Conservation (phyloP, 2,888 invertebrate species). For the Archips xylosteana region DNA sequence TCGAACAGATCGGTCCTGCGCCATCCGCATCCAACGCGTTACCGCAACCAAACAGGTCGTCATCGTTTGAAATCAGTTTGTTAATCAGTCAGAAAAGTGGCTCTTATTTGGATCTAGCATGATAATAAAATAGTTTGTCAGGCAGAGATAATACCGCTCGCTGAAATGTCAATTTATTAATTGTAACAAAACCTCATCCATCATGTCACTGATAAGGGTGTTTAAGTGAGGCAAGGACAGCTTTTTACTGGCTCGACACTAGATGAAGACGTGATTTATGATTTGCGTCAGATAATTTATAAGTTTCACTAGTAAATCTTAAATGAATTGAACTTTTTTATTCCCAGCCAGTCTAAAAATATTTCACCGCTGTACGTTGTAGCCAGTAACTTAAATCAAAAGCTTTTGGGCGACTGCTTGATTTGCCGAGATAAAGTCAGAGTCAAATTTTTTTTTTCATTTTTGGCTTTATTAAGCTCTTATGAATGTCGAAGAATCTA, state of each 20-base stretch:
- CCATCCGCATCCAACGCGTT: too few species aligned
- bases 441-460: too few species aligned
- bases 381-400: not conserved
- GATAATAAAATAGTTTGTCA: not conserved
- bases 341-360: not conserved
- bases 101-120: not conserved
- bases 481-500: too few species aligned
- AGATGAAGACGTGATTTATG: constrained; percentile 18
- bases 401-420: not conserved
- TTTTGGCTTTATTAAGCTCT: too few species aligned
- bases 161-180: constrained; percentile 6
- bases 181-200: constrained; percentile 10
- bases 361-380: not conserved
- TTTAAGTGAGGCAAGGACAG: constrained; percentile 16
- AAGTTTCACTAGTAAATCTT: not conserved
- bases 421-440: not conserved
- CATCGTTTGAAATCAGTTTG: too few species aligned
- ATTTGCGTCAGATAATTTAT: not conserved
- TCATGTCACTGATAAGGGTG: constrained; percentile 13
- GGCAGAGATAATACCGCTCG: not conserved
- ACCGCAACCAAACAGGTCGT: too few species aligned
- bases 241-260: constrained; percentile 8
- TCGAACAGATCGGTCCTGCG: too few species aligned
- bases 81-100: too few species aligned
- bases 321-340: not conserved